phyloP scores from a whole-genome alignment of 2,797 vertebrate genomes.

The Threskiornis aethiopicus region DNA sequence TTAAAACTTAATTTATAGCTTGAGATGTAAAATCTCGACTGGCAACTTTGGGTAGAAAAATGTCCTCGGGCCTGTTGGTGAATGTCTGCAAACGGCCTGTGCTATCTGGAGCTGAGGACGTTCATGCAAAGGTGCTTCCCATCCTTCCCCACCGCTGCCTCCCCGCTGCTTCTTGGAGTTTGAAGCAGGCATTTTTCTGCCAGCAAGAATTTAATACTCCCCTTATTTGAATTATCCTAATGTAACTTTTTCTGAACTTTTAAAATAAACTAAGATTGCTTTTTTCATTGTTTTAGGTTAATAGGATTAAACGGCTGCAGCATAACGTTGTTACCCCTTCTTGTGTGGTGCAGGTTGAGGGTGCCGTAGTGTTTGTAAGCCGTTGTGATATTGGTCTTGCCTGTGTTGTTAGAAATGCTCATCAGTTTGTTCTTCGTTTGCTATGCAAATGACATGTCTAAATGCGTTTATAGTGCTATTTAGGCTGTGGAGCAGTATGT shows the following conservation, averaged over 20 bases:
- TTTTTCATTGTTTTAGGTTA: background rate
- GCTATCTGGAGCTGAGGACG: background rate
- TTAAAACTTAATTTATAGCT: background rate
- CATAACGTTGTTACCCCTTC: fast-evolving
- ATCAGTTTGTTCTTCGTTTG: fast-evolving
- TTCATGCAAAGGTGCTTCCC: background rate
- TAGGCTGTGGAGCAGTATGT: fast-evolving
- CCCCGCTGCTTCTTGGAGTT: fast-evolving
- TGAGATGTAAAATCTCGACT: background rate
- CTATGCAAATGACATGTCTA: fast-evolving
- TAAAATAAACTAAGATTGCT: background rate
- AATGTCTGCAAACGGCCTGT: background rate
- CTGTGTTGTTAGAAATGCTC: background rate
- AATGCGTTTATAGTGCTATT: background rate
- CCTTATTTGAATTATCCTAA: fast-evolving
- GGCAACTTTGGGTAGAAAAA: background rate
- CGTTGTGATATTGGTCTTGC: background rate
- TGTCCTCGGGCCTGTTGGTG: background rate
- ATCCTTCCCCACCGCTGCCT: background rate
- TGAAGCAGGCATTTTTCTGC: background rate
- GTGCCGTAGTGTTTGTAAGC: background rate
- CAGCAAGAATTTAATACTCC: background rate
- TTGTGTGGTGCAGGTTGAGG: background rate
- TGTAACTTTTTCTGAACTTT: background rate
- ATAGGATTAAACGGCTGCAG: background rate